Evolutionary conservation across 2,888 invertebrate species (phyloP).

Genomic region (Cremastinae sp.): DNA sequence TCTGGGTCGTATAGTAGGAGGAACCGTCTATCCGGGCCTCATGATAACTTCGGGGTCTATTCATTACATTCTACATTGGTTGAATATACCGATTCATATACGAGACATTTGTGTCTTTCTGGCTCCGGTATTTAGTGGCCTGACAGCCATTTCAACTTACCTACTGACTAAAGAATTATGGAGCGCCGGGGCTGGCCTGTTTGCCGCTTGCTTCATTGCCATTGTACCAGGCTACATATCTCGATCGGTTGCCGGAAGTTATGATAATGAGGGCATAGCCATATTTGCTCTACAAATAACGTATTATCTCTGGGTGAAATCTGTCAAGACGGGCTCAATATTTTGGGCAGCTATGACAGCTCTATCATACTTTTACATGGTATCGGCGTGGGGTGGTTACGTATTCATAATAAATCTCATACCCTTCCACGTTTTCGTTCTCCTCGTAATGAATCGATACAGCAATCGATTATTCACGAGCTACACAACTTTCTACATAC

Average conservation of each 20-base stretch:
- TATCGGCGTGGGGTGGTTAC: slow-evolving; percentile 99
- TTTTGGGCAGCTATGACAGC: slow-evolving; percentile 98
- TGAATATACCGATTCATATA: slow-evolving; percentile 99
- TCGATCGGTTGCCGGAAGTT: slow-evolving; percentile 99
- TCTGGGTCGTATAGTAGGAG: slow-evolving; percentile 98
- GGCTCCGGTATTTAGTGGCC: slow-evolving; percentile 98
- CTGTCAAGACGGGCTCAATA: slow-evolving; percentile 98
- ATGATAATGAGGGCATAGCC: slow-evolving; percentile 99
- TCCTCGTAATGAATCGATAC: slow-evolving; percentile 97
- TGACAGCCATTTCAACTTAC: slow-evolving; percentile 98
- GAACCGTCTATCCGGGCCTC: slow-evolving; percentile 99
- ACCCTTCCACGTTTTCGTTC: slow-evolving; percentile 97
- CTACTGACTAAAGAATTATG: slow-evolving; percentile 98
- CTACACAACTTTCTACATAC: slow-evolving; percentile 97
- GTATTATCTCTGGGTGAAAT: slow-evolving; percentile 98
- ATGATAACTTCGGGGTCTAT: slow-evolving; percentile 99
- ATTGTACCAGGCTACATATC: slow-evolving; percentile 99
- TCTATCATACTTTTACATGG: slow-evolving; percentile 99
- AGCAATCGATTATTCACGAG: slow-evolving; percentile 96
- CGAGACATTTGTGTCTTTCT: slow-evolving; percentile 99
- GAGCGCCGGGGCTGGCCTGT: slow-evolving; percentile 97
- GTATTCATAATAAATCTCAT: slow-evolving; percentile 99
- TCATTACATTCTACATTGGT: slow-evolving; percentile 93
- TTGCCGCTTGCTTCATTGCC: slow-evolving; percentile 99
- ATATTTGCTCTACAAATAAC: slow-evolving; percentile 99